Base-by-base conservation (phyloP, 2,113 vertebrate species). In the Emberiza fucata region DNA sequence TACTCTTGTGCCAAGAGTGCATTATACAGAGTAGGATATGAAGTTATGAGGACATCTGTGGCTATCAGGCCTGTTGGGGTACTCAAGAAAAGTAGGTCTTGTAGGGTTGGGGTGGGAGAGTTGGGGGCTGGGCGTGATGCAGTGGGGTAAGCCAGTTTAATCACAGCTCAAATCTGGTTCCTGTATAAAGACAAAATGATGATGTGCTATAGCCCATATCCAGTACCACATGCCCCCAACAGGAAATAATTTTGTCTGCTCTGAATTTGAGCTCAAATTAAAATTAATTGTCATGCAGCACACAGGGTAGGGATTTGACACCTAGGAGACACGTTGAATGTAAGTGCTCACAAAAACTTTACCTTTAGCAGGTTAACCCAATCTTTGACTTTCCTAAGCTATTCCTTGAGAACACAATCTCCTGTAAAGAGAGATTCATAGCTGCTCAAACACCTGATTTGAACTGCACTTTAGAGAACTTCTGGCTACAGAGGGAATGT, bases 101-200 rank as follows among this genome's bases (percentile, higher is more conserved):
- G 19, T 23, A 51, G 29, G 21, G 5, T 1, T 83, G 11, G 1
- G 5, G 2, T 1, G 12, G 28, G 4, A 50, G 10, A 2, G 5
- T 2, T 64, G 12, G 28, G 10, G 19, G 5, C 57, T 60, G n/a
- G 16, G 20, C 6, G 6, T 48, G 25, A 33, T 33, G 22, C 14
- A 31, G 35, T 48, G 40, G 28, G 17, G 7, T 16, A 77, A 68
- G 11, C 4, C 33, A 68, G 14, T 14, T 64, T 64, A 56, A 35
- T 56, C 39, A 69, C 20, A 64, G 25, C 15, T 81, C 33, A 81
- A 28, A 79, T 20, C 24, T 81, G n/a, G 3, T 47, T 85, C 90
- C 28, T 64, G 9, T 42, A 40, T 20, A 72, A 61, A 81, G 24
- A 68, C 5, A 91, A 81, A 71, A 87, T 60, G 6, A 9, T 47